phyloP scores from a whole-genome alignment of 2,888 invertebrate genomes.

The Chrysolina oricalcia region DNA sequence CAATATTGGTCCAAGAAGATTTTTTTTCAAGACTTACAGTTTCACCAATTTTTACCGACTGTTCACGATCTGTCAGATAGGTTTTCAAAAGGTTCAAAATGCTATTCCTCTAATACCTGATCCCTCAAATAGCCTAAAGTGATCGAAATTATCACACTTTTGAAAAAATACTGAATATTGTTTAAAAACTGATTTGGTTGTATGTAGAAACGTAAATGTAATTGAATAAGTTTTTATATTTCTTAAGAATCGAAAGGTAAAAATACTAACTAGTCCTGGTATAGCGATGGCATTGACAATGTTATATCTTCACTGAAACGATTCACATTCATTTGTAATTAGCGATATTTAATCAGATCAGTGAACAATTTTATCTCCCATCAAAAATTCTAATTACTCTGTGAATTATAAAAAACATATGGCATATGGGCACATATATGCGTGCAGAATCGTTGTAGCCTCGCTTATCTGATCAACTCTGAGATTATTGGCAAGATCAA shows the following conservation, averaged over 20 bases:
- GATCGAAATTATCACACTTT: too few relatives aligned
- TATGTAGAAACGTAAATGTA: too few relatives aligned
- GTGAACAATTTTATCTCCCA: constrained; percentile 17
- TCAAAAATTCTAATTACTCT: constrained; percentile 11
- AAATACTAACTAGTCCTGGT: not conserved
- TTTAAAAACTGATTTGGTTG: too few relatives aligned
- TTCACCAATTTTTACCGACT: too few relatives aligned
- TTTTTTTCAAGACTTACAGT: too few relatives aligned
- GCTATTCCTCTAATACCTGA: too few relatives aligned
- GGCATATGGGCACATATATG: constrained; percentile 17
- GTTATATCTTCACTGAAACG: constrained; percentile 8
- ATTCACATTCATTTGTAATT: constrained; percentile 1
- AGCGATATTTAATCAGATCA: not conserved
- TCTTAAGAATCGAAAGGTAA: not conserved
- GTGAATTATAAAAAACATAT: constrained; percentile 24
- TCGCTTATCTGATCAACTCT: constrained; percentile 22
- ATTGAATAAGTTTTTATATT: too few relatives aligned
- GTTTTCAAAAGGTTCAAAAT: too few relatives aligned
- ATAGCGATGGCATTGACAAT: not conserved
- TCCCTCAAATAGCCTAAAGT: too few relatives aligned
- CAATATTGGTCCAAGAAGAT: too few relatives aligned
- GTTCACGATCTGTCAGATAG: too few relatives aligned
- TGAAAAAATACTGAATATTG: too few relatives aligned
- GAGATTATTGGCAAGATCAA: constrained; percentile 26
- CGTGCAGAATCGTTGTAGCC: constrained; percentile 11